Percentiles rank a stretch among this genome's conserved stretches.
Evolutionary conservation across 2,113 vertebrate genomes (phyloP).

Genomic region (Chamaea fasciata): DNA sequence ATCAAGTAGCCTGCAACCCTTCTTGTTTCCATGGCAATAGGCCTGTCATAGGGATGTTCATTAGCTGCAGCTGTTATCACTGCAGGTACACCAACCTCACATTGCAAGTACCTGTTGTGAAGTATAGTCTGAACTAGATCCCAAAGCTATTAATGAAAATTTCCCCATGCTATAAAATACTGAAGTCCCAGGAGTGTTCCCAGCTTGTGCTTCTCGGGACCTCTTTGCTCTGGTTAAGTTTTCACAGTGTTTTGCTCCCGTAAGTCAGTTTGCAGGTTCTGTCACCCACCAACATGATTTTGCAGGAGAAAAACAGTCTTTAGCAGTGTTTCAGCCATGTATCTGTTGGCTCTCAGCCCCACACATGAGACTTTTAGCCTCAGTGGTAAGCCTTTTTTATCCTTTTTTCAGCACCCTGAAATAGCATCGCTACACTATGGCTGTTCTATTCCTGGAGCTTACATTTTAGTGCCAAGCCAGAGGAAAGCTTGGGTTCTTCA

Average conservation of each 20-base stretch:
- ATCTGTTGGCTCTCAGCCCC: neutral
- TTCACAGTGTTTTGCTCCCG: neutral
- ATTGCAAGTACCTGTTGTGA: neutral
- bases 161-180: neutral
- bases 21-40: neutral
- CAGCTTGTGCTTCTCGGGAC: neutral
- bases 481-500: neutral
- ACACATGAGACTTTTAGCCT: neutral
- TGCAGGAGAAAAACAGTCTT: neutral
- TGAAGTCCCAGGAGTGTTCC: neutral
- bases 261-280: neutral
- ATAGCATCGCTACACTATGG: neutral
- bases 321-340: neutral
- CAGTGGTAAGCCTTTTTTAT: neutral
- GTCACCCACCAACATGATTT: rapidly evolving
- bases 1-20: neutral
- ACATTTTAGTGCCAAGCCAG: neutral
- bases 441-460: neutral
- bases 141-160: neutral
- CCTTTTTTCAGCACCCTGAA: neutral
- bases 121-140: neutral
- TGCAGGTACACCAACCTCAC: neutral
- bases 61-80: neutral
- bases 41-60: neutral
- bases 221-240: neutral